These are phyloP conservation scores for Ginglymostoma cirratum DNA, from an alignment of 2,113 vertebrate species.

Conservation along the genomic window DNA sequence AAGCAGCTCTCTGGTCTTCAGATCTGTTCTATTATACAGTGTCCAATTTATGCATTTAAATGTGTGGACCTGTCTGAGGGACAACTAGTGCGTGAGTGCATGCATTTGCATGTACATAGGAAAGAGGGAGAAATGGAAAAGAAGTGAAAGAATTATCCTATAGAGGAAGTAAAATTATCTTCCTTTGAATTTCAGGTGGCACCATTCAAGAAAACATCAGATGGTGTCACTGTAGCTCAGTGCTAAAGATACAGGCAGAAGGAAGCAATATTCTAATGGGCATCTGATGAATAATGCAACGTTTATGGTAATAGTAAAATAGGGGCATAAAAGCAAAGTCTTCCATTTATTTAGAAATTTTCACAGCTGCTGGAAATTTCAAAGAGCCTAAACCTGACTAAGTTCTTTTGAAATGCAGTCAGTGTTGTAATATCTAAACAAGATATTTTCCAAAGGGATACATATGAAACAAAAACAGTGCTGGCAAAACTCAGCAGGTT, in stretches of 20 bases:
- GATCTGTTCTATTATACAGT: neutral
- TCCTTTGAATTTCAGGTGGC: neutral
- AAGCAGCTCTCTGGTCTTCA: neutral
- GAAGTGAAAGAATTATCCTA: neutral
- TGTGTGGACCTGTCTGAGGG: too few relatives aligned
- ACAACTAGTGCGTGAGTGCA: neutral
- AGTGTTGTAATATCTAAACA: neutral
- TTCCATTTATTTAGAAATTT: neutral
- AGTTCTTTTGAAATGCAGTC: neutral
- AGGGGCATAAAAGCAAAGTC: neutral
- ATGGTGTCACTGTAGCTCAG: constrained; percentile 17
- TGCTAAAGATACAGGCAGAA: neutral
- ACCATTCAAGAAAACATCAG: constrained; percentile 3
- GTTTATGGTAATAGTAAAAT: neutral
- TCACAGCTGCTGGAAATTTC: neutral
- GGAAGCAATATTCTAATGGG: neutral
- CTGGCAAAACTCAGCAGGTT: too few relatives aligned
- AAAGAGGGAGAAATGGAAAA: neutral
- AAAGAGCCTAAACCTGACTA: neutral
- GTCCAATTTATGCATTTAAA: too few relatives aligned
- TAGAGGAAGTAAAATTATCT: constrained; percentile 6
- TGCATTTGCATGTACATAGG: neutral
- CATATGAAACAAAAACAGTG: too few relatives aligned
- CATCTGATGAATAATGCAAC: neutral
- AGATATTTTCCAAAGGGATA: neutral